Base-by-base conservation (phyloP, 2,888 invertebrate genomes). In the Cylloceria caligata region DNA sequence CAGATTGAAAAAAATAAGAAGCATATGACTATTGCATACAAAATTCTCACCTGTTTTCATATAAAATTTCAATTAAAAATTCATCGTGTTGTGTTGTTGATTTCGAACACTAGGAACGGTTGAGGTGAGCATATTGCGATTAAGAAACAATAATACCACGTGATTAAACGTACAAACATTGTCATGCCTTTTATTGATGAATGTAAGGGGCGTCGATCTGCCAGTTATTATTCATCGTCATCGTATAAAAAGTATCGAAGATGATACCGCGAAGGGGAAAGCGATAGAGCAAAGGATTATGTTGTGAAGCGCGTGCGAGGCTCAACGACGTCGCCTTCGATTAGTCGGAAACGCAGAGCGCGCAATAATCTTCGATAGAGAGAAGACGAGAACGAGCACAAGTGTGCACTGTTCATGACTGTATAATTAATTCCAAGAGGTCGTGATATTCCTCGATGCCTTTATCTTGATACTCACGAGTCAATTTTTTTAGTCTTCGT, bases 341-440 rank as follows among this genome's bases (percentile, higher is more conserved):
- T 72, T 72, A 60, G 60, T 30, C 60, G 34, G 45, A 71, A 30
- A 71, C 71, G 45, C 67, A 6, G 36, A 64, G 64, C 30, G 68
- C 9, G 68, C 49, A 75, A 75, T 82, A 76, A 83, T 73, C 65
- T 65, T 42, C 67, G 81, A 72, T 72, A 72, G 60, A 67, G 65
- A 71, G n/a, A n/a, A n/a, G 65, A 75, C 47, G 57, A 71, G 36
- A 65, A 3, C 21, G 34, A 47, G 45, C 7, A 57, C 42, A 30
- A 49, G 24, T 30, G n/a, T 55, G 55, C 34, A 62, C 42, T 60
- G 62, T 72, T 75, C 60, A 52, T 52, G 75, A 45, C 71, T 82
- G 71, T 60, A 72, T 75, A 75, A 82, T 82, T 62, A 72, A 82
- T 82, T 74, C 69, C 73, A 27, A 74, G 77, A 69, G 69, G 57